phyloP scores from a whole-genome alignment of 2,888 invertebrate species.

The Sphecodes monilicornis region DNA sequence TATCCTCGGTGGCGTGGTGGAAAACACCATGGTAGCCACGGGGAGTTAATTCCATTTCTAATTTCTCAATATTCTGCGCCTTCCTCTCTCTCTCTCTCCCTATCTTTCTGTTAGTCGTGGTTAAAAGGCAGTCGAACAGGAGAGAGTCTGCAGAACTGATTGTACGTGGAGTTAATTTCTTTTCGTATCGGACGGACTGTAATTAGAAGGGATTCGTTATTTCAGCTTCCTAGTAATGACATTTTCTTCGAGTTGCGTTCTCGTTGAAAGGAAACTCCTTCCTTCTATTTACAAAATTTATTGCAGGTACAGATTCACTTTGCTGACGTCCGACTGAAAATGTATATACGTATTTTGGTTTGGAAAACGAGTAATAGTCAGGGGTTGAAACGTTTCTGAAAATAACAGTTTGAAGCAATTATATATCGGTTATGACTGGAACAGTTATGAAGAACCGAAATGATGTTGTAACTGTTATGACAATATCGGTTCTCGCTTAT shows the following conservation, averaged over 20 bases:
- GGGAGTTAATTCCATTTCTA: slow-evolving; percentile 38
- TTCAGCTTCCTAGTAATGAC: slow-evolving; percentile 34
- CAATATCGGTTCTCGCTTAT: too few relatives aligned
- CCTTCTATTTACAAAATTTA: background rate
- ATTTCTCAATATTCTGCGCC: slow-evolving; percentile 31
- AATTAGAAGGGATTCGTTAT: slow-evolving; percentile 55
- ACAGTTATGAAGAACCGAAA: too few relatives aligned
- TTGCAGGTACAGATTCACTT: background rate
- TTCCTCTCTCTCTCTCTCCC: background rate
- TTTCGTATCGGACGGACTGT: slow-evolving; percentile 31
- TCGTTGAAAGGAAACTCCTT: background rate
- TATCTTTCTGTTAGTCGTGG: background rate
- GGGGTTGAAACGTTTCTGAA: too few relatives aligned
- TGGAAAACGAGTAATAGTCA: background rate
- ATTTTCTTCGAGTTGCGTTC: background rate
- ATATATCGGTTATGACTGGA: too few relatives aligned
- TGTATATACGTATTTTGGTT: background rate
- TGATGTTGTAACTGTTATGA: too few relatives aligned
- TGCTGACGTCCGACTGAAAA: background rate
- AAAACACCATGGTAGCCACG: background rate
- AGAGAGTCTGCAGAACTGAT: slow-evolving; percentile 16
- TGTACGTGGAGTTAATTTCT: slow-evolving; percentile 44
- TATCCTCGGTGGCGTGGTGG: background rate
- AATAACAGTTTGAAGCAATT: too few relatives aligned
- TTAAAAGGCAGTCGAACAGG: background rate